phyloP scores from a whole-genome alignment of 1,140 invertebrate species.

The Papilio glaucus region DNA sequence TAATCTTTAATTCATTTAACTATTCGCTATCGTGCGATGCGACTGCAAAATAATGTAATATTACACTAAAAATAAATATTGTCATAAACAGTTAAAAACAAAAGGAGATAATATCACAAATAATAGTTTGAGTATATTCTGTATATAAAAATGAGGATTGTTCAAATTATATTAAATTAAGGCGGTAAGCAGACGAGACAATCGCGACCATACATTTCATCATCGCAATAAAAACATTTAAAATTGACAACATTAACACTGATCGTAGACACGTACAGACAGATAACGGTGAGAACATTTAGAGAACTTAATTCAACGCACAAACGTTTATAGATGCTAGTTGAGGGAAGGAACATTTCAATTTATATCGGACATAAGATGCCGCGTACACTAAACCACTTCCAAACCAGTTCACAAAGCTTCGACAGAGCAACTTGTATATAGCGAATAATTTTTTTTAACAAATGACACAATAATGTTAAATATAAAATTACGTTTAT shows the following conservation, averaged over 20 bases:
- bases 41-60: slow-evolving; percentile 42
- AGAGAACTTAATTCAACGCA: background rate
- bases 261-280: background rate
- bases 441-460: no score
- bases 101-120: slow-evolving; percentile 57
- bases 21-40: slow-evolving; percentile 1
- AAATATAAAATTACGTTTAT: no score
- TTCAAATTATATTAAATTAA: slow-evolving; percentile 36
- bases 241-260: background rate
- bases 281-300: background rate
- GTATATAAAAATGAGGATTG: slow-evolving; percentile 42
- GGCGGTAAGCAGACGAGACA: slow-evolving; percentile 2
- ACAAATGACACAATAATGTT: no score
- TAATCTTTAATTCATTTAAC: slow-evolving; percentile 25
- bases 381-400: no score
- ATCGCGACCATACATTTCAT: no score
- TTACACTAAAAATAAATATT: slow-evolving; percentile 59
- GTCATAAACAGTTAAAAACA: slow-evolving; percentile 50
- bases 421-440: no score
- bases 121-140: slow-evolving; percentile 47
- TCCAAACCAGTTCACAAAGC: no score
- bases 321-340: no score
- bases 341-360: no score
- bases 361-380: no score
- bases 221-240: slow-evolving; percentile 9